Conservation (phyloP, 2,797 vertebrate species). For the Triplophysa yarkandensis region DNA sequence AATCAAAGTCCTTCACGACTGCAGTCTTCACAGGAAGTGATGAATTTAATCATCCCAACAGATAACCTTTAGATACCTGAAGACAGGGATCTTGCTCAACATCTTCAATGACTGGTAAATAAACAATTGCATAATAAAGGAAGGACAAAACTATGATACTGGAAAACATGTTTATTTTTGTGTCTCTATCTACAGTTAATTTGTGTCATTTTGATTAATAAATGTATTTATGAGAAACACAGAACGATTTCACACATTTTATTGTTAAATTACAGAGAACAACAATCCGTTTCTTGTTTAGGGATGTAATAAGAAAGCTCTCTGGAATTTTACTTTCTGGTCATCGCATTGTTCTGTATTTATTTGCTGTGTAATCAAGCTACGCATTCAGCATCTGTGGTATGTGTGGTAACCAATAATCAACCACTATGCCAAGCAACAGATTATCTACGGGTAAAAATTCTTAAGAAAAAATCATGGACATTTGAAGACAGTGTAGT, state of each 20-base stretch:
- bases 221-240: background rate
- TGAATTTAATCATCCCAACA: conserved; percentile 9
- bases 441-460: too few relatives aligned
- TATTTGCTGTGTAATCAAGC: too few relatives aligned
- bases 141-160: background rate
- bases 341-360: background rate
- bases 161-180: background rate
- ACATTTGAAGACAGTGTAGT: background rate
- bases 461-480: too few relatives aligned
- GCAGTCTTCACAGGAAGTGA: conserved; percentile 10
- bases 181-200: background rate
- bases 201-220: background rate
- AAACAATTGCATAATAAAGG: conserved; percentile 3
- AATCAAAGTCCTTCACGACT: conserved; percentile 35
- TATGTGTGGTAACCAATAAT: background rate
- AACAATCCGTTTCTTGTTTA: too few relatives aligned
- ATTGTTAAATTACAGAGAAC: too few relatives aligned
- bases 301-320: background rate
- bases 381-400: background rate
- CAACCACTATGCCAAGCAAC: too few relatives aligned
- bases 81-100: conserved; percentile 14
- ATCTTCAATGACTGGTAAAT: background rate
- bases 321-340: background rate
- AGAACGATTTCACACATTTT: background rate
- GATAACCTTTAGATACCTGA: conserved; percentile 16